phyloP scores from a whole-genome alignment of 2,888 invertebrate species.

The Masnerella sp. region DNA sequence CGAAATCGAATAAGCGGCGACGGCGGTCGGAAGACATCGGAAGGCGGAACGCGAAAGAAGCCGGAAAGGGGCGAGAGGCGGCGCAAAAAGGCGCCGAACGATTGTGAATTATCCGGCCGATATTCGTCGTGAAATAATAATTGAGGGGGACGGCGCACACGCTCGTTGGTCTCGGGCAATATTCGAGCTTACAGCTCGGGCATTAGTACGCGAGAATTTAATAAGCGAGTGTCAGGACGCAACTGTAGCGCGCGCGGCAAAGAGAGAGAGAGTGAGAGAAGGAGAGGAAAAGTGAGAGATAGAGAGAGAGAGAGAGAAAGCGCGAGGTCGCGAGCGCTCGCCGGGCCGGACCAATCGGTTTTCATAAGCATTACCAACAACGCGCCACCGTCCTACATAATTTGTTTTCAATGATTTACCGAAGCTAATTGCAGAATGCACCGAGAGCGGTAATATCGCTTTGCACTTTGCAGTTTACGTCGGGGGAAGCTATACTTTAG shows the following conservation, averaged over 20 bases:
- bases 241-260: constrained; percentile 46
- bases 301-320: constrained; percentile 1
- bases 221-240: constrained; percentile 59
- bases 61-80: constrained; percentile 16
- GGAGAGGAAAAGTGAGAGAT: neutral
- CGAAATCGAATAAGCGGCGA: constrained; percentile 29
- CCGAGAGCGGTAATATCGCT: constrained; percentile 68
- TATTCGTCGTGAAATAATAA: constrained; percentile 54
- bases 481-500: constrained; percentile 76
- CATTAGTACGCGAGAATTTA: constrained; percentile 62
- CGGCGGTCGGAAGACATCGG: constrained; percentile 9
- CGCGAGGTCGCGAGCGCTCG: constrained; percentile 47
- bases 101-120: constrained; percentile 52
- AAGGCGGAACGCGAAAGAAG: constrained; percentile 33
- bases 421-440: constrained; percentile 78
- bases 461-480: constrained; percentile 68
- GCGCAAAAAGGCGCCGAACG: constrained; percentile 29
- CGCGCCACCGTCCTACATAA: constrained; percentile 70
- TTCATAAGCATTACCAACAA: constrained; percentile 61
- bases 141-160: constrained; percentile 49
- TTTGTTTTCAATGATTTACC: constrained; percentile 77
- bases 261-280: neutral
- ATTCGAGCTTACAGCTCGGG: constrained; percentile 59
- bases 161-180: constrained; percentile 57
- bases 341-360: constrained; percentile 61